Conservation (phyloP, 2,888 invertebrate species). For the Acronicta psi region DNA sequence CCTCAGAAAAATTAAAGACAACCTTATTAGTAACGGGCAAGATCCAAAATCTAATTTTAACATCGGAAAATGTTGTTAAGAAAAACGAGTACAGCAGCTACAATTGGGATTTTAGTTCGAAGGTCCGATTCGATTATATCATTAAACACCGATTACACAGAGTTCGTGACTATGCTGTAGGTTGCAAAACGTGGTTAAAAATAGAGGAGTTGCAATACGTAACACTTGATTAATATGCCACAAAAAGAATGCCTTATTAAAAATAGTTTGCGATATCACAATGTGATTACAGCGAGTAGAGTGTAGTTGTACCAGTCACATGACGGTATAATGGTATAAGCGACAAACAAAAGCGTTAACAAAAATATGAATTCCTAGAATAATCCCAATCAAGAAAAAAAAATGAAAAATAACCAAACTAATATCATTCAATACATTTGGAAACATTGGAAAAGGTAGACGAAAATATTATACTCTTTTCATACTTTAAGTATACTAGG, state of each 20-base stretch:
- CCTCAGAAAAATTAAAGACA: no score
- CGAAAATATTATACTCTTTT: background rate
- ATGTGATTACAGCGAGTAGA: slow-evolving; percentile 49
- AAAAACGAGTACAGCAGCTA: slow-evolving; percentile 12
- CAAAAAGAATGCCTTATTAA: slow-evolving; percentile 58
- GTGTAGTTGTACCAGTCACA: slow-evolving; percentile 59
- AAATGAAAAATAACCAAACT: no score
- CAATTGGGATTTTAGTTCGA: slow-evolving; percentile 26
- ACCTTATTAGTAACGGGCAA: no score
- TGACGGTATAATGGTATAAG: slow-evolving; percentile 15
- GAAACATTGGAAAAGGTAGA: background rate
- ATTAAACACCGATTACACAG: slow-evolving; percentile 48
- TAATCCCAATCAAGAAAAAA: no score
- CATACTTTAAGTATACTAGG: no score
- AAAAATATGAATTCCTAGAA: no score
- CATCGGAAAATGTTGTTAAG: no score
- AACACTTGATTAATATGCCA: slow-evolving; percentile 60
- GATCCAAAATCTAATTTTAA: no score
- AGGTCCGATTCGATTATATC: slow-evolving; percentile 33
- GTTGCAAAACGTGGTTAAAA: slow-evolving; percentile 46
- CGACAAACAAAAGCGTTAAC: slow-evolving; percentile 24
- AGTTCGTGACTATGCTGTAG: slow-evolving; percentile 39
- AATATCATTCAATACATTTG: no score
- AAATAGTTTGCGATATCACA: slow-evolving; percentile 53
- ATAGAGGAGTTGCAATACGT: slow-evolving; percentile 48